Evolutionary conservation across 1,140 invertebrate species (phyloP), one percentile per base, ranked within the genome.

Genomic region (Caenorhabditis latens): DNA sequence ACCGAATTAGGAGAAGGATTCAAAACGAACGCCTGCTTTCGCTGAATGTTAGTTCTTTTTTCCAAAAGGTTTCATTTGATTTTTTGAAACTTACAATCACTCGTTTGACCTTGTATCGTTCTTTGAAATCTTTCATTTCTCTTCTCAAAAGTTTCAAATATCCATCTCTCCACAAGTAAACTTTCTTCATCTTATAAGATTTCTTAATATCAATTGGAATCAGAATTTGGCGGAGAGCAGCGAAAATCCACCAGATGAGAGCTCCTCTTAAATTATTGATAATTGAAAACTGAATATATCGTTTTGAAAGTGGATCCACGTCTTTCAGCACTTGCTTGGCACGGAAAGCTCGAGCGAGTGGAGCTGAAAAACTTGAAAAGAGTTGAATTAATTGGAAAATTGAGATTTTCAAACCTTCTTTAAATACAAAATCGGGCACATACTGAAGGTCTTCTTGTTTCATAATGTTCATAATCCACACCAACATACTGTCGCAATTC

Each of bases 221-320:
- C 19, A 79, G 24, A 53, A 79, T n/a, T 50, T 79, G 71, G 24
- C 71, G 40, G 4, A 79, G 42, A 21, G 71, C 43, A 13, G 42
- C 42, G 7, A 79, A 11, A 79, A n/a, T 21, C 71, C 71, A 79
- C 71, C 71, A 79, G 14, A 8, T 24, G 5, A 79, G 46, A 46
- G 14, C 71, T 24, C 19, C 13, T 79, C 24, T 79, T n/a, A 79
- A 21, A 53, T 79, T 53, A 43, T 79, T 79, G 11, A 79, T 14
- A 79, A 79, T 79, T 19, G 43, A 53, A 11, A 14, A 9, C 53
- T 79, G 71, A 24, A 79, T 79, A 8, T 8, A n/a, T 50, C 71
- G 16, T n/a, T 79, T 79, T 13, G n/a, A n/a, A 24, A 5, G 11
- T 50, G 71, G 46, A 32, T 21, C n/a, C 46, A 13, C n/a, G 21